Conservation (phyloP, 2,113 vertebrate genomes). For the Hypocryptadius cinnamomeus region DNA sequence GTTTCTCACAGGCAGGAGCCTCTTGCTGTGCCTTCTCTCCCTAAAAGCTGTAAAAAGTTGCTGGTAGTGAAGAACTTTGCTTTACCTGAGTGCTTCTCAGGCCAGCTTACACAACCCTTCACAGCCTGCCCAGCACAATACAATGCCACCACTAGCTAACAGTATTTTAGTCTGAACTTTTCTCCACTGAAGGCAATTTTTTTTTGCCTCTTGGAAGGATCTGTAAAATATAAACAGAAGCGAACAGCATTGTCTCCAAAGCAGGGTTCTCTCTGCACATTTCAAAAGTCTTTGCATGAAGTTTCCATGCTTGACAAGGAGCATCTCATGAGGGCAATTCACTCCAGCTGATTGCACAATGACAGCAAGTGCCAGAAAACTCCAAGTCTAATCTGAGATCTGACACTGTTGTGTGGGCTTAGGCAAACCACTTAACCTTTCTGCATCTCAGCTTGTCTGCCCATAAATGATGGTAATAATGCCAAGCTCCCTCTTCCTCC, state of each 20-base stretch:
- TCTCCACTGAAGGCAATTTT: not conserved
- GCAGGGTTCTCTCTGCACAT: not conserved
- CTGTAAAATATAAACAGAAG: not conserved
- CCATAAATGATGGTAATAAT: constrained; percentile 30
- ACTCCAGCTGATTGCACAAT: not conserved
- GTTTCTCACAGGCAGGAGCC: not conserved
- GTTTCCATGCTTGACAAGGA: not conserved
- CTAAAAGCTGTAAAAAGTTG: not conserved
- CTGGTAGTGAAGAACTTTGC: not conserved
- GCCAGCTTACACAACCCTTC: not conserved
- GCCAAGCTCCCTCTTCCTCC: not conserved
- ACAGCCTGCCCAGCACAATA: not conserved
- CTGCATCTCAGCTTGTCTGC: not conserved
- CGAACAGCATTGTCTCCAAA: not conserved
- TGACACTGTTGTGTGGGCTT: constrained; percentile 28
- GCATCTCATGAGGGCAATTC: not conserved
- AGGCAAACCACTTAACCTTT: constrained; percentile 45
- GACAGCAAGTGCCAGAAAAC: constrained; percentile 12
- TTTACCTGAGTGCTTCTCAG: not conserved
- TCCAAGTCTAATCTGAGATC: not conserved
- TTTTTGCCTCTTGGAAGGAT: not conserved
- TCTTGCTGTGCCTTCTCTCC: not conserved
- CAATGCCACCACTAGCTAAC: not conserved
- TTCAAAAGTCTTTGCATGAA: not conserved
- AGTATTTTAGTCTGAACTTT: not conserved